These are phyloP conservation scores for Melanostigma gelatinosum DNA, from an alignment of 2,113 vertebrate genomes.

Conservation along the genomic window DNA sequence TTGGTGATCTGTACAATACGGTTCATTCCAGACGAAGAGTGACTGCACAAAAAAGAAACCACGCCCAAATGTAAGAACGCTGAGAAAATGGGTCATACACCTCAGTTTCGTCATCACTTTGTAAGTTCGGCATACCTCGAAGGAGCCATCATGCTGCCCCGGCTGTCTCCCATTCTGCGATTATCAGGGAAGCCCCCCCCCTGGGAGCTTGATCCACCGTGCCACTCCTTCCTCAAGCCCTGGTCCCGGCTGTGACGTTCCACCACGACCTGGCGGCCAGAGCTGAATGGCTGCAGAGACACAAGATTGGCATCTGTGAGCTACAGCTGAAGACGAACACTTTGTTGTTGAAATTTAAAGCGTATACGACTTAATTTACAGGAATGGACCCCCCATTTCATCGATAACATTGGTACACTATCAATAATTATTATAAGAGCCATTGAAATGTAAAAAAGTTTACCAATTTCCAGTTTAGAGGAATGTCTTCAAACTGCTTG, in stretches of 20 bases:
- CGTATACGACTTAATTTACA: not conserved
- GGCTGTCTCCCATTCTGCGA: slow-evolving; percentile 87
- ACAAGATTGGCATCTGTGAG: not conserved
- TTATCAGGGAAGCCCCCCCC: slow-evolving; percentile 87
- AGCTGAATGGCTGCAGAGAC: slow-evolving; percentile 85
- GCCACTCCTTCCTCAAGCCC: slow-evolving; percentile 95
- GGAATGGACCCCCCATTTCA: not conserved
- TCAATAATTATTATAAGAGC: no score
- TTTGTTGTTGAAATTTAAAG: not conserved
- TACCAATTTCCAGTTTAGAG: not conserved
- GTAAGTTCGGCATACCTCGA: slow-evolving; percentile 84
- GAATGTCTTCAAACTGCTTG: not conserved
- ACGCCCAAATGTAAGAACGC: not conserved
- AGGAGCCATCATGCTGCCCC: slow-evolving; percentile 89
- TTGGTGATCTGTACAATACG: slow-evolving; percentile 97
- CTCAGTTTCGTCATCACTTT: not conserved
- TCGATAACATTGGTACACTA: not conserved
- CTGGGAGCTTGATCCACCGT: slow-evolving; percentile 88
- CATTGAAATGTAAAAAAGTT: not conserved
- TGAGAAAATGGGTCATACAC: not conserved
- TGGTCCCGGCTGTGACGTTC: slow-evolving; percentile 90
- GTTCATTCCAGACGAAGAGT: slow-evolving; percentile 91
- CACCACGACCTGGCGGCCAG: slow-evolving; percentile 91
- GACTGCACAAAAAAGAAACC: slow-evolving; percentile 80
- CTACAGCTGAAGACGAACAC: no score